Conservation (phyloP, 2,113 vertebrate genomes). For the Ranitomeya variabilis region DNA sequence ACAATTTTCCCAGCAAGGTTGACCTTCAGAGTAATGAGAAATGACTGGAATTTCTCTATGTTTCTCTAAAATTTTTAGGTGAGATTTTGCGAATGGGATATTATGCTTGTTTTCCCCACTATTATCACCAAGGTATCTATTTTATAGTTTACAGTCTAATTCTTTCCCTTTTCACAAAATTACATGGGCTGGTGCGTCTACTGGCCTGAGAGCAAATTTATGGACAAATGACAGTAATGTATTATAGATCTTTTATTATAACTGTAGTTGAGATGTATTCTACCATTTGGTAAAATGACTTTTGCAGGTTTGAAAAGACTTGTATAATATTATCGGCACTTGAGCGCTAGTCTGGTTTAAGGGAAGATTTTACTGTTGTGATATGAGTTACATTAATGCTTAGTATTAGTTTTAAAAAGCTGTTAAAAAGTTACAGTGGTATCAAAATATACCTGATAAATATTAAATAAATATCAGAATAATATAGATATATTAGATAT, state of each 20-base stretch:
- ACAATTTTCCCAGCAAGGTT: conserved; percentile 84
- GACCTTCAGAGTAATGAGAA: conserved; percentile 86
- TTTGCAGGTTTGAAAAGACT: conserved; percentile 63
- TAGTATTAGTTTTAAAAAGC: background rate
- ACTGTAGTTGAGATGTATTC: conserved; percentile 69
- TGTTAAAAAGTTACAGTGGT: background rate
- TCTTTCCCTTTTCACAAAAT: conserved; percentile 80
- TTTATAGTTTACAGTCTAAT: conserved; percentile 75
- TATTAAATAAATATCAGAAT: background rate
- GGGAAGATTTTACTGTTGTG: conserved; percentile 57
- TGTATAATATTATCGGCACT: conserved; percentile 64
- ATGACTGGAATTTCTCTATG: conserved; percentile 80
- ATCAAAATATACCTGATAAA: background rate
- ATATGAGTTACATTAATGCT: background rate
- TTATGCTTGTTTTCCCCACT: conserved; percentile 78
- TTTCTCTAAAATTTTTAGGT: conserved; percentile 74
- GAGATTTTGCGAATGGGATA: conserved; percentile 61
- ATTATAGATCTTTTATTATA: conserved; percentile 78
- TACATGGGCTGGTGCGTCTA: conserved; percentile 83
- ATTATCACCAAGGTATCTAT: conserved; percentile 72
- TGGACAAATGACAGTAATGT: conserved; percentile 71
- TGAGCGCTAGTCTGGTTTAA: conserved; percentile 62
- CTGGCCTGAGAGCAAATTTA: conserved; percentile 77
- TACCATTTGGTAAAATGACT: conserved; percentile 67
- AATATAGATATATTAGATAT: background rate